Conservation (phyloP, 1,140 invertebrate species). For the Asobara japonica region DNA sequence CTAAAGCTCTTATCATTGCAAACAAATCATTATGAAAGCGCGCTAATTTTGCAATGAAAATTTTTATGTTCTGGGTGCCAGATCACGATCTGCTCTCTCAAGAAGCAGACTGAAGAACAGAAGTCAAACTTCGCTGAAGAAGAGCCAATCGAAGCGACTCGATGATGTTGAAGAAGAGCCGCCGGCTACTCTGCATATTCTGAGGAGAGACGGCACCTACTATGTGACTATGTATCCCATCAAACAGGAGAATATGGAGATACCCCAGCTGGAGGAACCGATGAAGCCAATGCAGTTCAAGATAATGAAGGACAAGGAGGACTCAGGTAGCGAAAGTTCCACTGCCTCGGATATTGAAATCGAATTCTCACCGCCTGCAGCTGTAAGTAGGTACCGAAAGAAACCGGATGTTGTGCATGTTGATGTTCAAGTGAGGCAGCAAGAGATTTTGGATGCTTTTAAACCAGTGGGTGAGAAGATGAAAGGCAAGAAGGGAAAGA, state of each 20-base stretch:
- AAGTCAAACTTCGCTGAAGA: slow-evolving; percentile 39
- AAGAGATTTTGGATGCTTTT: slow-evolving; percentile 56
- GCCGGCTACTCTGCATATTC: slow-evolving; percentile 55
- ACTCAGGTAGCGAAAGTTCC: slow-evolving; percentile 50
- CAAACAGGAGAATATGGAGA: slow-evolving; percentile 38
- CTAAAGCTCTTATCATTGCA: too few species aligned
- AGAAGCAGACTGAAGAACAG: slow-evolving; percentile 24
- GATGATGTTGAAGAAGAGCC: slow-evolving; percentile 42
- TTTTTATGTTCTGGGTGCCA: too few species aligned
- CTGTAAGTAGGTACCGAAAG: slow-evolving; percentile 50
- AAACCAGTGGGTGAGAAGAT: slow-evolving; percentile 38
- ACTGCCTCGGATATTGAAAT: slow-evolving; percentile 64
- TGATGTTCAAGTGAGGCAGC: slow-evolving; percentile 60
- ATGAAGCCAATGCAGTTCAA: slow-evolving; percentile 62
- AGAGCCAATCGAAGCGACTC: slow-evolving; percentile 28
- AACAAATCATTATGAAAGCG: too few species aligned
- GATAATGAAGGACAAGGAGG: slow-evolving; percentile 54
- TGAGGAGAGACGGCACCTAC: slow-evolving; percentile 59
- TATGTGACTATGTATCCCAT: slow-evolving; percentile 63
- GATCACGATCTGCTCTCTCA: slow-evolving; percentile 35
- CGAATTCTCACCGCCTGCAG: slow-evolving; percentile 61
- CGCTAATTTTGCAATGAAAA: too few species aligned
- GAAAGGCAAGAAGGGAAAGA: slow-evolving; percentile 32
- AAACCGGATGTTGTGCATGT: slow-evolving; percentile 62
- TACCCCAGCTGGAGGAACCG: slow-evolving; percentile 45